A percentile compares a stretch with the other conserved stretches of the same genome.
These are phyloP conservation scores for Nemopilema nomurai DNA, from an alignment of 30 jellyfish, hydroid and myxozoan genomes.

Conservation along the genomic window DNA sequence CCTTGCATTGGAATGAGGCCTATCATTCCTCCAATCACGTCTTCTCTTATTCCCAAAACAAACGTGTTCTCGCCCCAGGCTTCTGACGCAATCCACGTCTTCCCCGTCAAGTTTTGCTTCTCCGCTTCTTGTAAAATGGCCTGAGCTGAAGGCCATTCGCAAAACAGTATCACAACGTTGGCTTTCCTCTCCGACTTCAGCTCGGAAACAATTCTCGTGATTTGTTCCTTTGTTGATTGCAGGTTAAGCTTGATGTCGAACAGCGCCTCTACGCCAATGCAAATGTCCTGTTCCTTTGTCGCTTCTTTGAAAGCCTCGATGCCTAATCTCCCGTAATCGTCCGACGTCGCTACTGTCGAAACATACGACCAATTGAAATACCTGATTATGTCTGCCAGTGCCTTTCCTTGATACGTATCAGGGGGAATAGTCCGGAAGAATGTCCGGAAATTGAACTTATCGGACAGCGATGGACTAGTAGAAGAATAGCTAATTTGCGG, in stretches of 20 bases:
- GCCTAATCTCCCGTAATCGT: constrained; percentile 89
- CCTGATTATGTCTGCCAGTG: constrained; percentile 65
- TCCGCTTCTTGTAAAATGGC: constrained; percentile 76
- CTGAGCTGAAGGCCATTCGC: constrained; percentile 64
- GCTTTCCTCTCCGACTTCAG: constrained; percentile 54
- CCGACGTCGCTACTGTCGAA: constrained; percentile 82
- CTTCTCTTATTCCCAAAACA: constrained; percentile 37
- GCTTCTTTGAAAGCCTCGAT: constrained; percentile 61
- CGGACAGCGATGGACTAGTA: constrained; percentile 75
- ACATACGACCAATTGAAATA: constrained; percentile 82
- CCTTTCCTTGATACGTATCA: constrained; percentile 82
- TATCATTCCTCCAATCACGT: constrained; percentile 63
- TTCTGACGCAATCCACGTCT: constrained; percentile 77
- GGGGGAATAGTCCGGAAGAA: constrained; percentile 93
- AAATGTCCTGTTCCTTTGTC: constrained; percentile 30
- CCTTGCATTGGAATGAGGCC: constrained; percentile 65
- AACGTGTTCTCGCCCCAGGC: constrained; percentile 74
- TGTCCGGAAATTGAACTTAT: constrained; percentile 65
- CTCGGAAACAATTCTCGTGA: constrained; percentile 26
- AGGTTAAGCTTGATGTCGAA: constrained; percentile 33
- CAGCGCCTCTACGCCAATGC: constrained; percentile 64
- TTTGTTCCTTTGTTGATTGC: constrained; percentile 42
- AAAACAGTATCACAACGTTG: constrained; percentile 49
- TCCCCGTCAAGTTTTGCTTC: constrained; percentile 58
- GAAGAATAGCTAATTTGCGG: constrained; percentile 93